These are phyloP conservation scores for Acomys russatus DNA, from an alignment of 2,797 vertebrate species.

Conservation along the genomic window DNA sequence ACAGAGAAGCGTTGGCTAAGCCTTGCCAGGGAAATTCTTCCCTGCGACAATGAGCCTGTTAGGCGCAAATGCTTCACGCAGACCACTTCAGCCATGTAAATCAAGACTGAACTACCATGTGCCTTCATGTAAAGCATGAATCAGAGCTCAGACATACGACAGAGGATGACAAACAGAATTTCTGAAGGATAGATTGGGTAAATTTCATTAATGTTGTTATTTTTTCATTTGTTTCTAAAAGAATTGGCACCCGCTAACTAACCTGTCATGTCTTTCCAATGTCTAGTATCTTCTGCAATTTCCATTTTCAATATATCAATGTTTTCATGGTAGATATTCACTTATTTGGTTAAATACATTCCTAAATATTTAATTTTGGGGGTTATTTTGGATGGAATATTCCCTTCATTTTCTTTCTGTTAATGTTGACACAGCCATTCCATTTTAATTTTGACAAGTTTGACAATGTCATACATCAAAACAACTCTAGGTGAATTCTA, in stretches of 20 bases:
- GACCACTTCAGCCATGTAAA: not conserved
- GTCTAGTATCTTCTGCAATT: not conserved
- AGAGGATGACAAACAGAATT: not conserved
- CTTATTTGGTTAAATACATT: not conserved
- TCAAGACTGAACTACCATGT: not conserved
- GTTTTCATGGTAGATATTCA: not conserved
- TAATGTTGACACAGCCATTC: not conserved
- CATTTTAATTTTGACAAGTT: not conserved
- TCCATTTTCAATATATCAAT: not conserved
- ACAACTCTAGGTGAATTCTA: not conserved
- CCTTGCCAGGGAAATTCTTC: not conserved
- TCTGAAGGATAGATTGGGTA: not conserved
- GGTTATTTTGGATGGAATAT: not conserved
- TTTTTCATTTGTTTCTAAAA: slow-evolving; percentile 9
- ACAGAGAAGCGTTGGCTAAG: not conserved
- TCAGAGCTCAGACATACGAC: not conserved
- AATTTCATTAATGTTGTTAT: not conserved
- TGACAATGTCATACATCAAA: not conserved
- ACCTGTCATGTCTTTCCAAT: not conserved
- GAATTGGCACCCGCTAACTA: not conserved
- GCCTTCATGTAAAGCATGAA: not conserved
- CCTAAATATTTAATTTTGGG: not conserved
- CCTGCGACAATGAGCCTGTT: not conserved
- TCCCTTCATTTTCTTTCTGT: not conserved
- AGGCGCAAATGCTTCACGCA: not conserved